phyloP scores from a whole-genome alignment of 2,888 invertebrate genomes.

The Thecocarcelia acutangulata region DNA sequence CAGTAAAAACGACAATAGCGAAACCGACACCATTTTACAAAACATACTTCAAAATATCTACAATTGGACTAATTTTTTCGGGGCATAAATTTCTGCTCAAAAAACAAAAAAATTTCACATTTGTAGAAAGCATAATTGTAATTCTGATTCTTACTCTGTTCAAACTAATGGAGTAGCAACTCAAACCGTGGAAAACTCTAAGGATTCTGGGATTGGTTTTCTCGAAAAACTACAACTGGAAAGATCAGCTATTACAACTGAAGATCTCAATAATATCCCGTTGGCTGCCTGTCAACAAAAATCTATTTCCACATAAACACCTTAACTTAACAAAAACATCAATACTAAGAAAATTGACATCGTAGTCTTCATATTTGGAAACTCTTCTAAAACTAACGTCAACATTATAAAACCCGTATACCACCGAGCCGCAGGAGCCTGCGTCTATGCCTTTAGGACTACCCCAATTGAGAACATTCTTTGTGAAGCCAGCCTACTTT shows the following conservation, averaged over 20 bases:
- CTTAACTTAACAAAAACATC: too few relatives aligned
- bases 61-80: constrained; percentile 21
- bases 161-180: not conserved
- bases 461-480: too few relatives aligned
- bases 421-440: too few relatives aligned
- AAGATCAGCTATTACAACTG: not conserved
- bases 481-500: too few relatives aligned
- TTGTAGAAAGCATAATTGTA: constrained; percentile 21
- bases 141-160: not conserved
- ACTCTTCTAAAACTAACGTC: not conserved
- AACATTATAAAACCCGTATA: too few relatives aligned
- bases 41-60: constrained; percentile 1
- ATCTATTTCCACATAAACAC: too few relatives aligned
- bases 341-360: too few relatives aligned
- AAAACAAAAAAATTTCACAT: constrained; percentile 31
- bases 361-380: not conserved
- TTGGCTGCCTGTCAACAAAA: not conserved
- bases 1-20: constrained; percentile 10
- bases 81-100: not conserved
- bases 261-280: not conserved
- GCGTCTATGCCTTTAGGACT: too few relatives aligned
- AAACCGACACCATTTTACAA: not conserved
- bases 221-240: constrained; percentile 12
- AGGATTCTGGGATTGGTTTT: constrained; percentile 12
- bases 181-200: not conserved